Percentiles rank a stretch among this genome's conserved stretches.
phyloP scores from a whole-genome alignment of 2,888 invertebrate species.

The Drosophila anceps region DNA sequence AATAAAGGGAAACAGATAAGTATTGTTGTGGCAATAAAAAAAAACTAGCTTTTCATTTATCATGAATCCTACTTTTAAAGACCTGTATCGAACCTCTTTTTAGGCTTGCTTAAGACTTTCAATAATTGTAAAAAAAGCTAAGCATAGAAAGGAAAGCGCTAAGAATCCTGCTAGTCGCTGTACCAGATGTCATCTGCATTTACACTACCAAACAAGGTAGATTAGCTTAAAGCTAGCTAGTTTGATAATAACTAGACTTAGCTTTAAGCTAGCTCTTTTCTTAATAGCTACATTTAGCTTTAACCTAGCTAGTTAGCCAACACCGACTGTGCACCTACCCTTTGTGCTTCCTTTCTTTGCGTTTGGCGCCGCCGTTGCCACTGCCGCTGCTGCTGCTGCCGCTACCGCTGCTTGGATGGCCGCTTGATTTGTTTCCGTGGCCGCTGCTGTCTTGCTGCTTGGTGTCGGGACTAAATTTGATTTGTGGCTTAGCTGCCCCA shows the following conservation, averaged over 20 bases:
- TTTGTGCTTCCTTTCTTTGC: constrained; percentile 87
- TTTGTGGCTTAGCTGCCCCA: constrained; percentile 85
- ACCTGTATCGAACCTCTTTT: too few relatives aligned
- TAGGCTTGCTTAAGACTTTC: too few relatives aligned
- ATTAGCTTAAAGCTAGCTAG: too few relatives aligned
- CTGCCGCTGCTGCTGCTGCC: constrained; percentile 75
- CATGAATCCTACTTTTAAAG: too few relatives aligned
- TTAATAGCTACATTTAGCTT: background rate
- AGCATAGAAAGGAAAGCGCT: too few relatives aligned
- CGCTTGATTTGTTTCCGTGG: constrained; percentile 86
- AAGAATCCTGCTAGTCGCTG: too few relatives aligned
- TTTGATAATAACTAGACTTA: background rate
- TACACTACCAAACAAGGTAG: background rate
- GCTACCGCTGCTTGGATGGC: constrained; percentile 78
- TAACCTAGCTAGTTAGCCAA: background rate
- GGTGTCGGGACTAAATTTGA: constrained; percentile 86
- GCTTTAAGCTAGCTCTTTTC: background rate
- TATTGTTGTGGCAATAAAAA: background rate
- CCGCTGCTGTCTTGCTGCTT: constrained; percentile 86
- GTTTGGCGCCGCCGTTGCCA: constrained; percentile 85
- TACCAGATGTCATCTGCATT: too few relatives aligned
- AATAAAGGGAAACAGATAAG: background rate
- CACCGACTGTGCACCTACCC: constrained; percentile 83
- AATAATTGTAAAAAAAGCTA: too few relatives aligned
- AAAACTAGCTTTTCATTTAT: too few relatives aligned